Conservation (phyloP, 2,113 vertebrate genomes). For the Solenodon paradoxus region DNA sequence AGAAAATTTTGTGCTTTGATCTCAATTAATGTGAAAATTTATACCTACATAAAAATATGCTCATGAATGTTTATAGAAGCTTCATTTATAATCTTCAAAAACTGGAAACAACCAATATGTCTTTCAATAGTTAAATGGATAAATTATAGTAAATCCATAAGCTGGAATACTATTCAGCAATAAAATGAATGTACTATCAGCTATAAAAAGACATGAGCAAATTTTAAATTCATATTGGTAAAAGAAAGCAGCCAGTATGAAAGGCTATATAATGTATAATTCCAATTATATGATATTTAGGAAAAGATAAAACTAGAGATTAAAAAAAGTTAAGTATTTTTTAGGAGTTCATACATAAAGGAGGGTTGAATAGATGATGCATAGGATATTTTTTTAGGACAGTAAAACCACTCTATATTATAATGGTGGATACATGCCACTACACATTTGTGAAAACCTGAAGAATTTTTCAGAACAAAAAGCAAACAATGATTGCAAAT, state of each 20-base stretch:
- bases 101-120: too few species aligned
- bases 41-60: background rate
- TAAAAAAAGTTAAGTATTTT: background rate
- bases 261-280: background rate
- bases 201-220: background rate
- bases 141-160: background rate
- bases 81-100: background rate
- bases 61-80: background rate
- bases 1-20: background rate
- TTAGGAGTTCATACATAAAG: background rate
- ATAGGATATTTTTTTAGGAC: background rate
- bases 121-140: too few species aligned
- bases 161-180: background rate
- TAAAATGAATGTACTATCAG: background rate
- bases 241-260: background rate
- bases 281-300: too few species aligned
- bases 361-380: background rate
- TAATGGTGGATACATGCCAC: too few species aligned
- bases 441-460: too few species aligned
- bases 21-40: background rate
- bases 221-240: background rate
- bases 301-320: background rate
- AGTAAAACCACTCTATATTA: background rate
- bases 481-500: background rate
- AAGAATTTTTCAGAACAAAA: background rate